Base-by-base conservation (phyloP, 2,797 vertebrate genomes). In the Poeciliopsis presidionis region DNA sequence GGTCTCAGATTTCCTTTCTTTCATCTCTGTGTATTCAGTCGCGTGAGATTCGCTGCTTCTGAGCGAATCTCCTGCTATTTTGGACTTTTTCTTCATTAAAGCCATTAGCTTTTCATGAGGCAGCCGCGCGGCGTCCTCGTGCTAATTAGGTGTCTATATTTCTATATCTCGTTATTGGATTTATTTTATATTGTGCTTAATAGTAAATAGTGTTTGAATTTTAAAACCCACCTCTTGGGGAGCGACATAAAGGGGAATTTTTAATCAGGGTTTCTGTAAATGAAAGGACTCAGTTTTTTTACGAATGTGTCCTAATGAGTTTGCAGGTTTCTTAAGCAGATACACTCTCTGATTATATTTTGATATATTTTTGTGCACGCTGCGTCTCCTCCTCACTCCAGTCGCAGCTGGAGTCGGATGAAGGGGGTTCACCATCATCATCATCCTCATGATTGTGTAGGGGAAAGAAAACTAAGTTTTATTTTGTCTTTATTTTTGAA, bases 271-370 rank as follows among this genome's bases (percentile, higher is more conserved):
- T 92, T 92, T 92, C 87, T 86, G 84, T 90, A 95, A 95, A 95
- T 95, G 93, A 95, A 95, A 93, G 93, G 89, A 89, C 87, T 84
- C 86, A 74, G 81, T 46, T 11, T 78, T 78, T 88, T 84, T 86
- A 81, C 81, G 53, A 93, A 91, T 89, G 81, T 87, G 88, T 93
- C 93, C 92, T 95, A 95, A 96, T 95, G 95, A 95, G 95, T 95
- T 93, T 94, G 90, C 91, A 94, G 93, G 92, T 95, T 95, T 91
- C 81, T 91, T 90, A 83, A 92, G 90, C 91, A 92, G 88, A 95
- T 95, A 94, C 96, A 95, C 92, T 93, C 95, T 95, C 92, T 96
- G 96, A 97, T 97, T 97, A 96, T 81, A 95, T 95, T 94, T 92
- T 79, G 84, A 75, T 87, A 53, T 85, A 36, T 85, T 70, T 47